Conservation (phyloP, 2,888 invertebrate species). For the Cryptops parisi region DNA sequence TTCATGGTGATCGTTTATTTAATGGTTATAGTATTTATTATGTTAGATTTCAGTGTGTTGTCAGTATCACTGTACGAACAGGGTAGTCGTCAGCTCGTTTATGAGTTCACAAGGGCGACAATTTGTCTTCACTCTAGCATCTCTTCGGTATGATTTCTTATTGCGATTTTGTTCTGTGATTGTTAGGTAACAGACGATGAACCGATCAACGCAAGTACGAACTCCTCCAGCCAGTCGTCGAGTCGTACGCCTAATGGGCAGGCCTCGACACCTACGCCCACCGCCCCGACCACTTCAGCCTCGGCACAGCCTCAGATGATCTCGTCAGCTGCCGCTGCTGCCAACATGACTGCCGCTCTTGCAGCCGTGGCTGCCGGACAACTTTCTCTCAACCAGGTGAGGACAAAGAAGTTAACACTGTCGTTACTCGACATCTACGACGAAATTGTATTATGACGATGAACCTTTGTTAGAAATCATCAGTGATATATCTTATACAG, state of each 20-base stretch:
- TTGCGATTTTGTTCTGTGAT: neutral
- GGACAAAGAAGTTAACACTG: slow-evolving; percentile 1
- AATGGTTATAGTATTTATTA: too few relatives aligned
- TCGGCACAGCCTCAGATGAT: slow-evolving; percentile 12
- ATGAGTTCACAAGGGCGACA: too few relatives aligned
- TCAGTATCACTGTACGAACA: too few relatives aligned
- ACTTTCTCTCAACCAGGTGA: slow-evolving; percentile 34
- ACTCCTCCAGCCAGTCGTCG: neutral
- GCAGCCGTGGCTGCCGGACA: slow-evolving; percentile 36
- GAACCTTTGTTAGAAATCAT: too few relatives aligned
- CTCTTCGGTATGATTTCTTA: neutral
- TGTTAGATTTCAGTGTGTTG: too few relatives aligned
- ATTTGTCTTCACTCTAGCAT: too few relatives aligned
- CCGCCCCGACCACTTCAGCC: slow-evolving; percentile 19
- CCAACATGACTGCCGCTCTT: slow-evolving; percentile 33
- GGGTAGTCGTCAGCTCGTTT: too few relatives aligned
- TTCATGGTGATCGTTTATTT: too few relatives aligned
- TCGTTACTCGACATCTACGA: too few relatives aligned
- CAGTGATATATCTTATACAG: too few relatives aligned
- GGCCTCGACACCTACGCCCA: slow-evolving; percentile 15
- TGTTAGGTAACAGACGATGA: slow-evolving; percentile 17
- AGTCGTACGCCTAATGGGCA: slow-evolving; percentile 18
- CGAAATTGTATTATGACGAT: too few relatives aligned
- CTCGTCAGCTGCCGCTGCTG: slow-evolving; percentile 23
- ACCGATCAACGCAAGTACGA: slow-evolving; percentile 15